A percentile compares a stretch with the other conserved stretches of the same genome.
phyloP scores from a whole-genome alignment of 2,888 invertebrate genomes.

The Synanthedon andrenaeformis region DNA sequence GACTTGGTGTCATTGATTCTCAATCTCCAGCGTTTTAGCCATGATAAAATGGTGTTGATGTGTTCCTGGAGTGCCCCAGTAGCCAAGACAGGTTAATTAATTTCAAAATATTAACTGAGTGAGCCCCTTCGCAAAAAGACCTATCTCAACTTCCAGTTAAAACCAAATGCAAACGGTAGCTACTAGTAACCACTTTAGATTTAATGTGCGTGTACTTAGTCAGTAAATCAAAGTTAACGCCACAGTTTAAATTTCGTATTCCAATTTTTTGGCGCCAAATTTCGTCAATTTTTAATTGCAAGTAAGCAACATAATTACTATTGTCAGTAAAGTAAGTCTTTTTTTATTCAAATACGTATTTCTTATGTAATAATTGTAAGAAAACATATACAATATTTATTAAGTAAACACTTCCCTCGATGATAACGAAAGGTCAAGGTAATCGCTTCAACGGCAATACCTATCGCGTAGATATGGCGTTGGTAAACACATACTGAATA shows the following conservation, averaged over 20 bases:
- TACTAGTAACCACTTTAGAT: not conserved
- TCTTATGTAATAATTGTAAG: not conserved
- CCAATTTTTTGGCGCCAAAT: constrained; percentile 7
- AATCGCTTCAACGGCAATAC: not conserved
- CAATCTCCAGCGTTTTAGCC: too few relatives aligned
- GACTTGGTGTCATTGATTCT: too few relatives aligned
- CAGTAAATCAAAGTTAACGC: not conserved
- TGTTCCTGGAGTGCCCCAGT: too few relatives aligned
- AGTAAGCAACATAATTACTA: constrained; percentile 13
- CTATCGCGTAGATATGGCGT: not conserved
- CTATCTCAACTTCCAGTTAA: constrained; percentile 16
- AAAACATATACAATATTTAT: not conserved
- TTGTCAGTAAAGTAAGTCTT: constrained; percentile 26
- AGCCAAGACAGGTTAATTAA: too few relatives aligned
- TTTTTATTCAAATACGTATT: constrained; percentile 2
- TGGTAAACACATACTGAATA: too few relatives aligned
- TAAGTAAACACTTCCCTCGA: not conserved
- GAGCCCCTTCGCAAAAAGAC: constrained; percentile 16
- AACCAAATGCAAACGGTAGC: constrained; percentile 20
- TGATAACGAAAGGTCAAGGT: constrained; percentile 6
- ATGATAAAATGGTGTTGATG: too few relatives aligned
- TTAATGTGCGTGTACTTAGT: not conserved
- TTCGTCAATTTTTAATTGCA: constrained; percentile 4
- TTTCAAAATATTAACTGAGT: not conserved
- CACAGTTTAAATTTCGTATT: not conserved